Conservation (phyloP, 2,888 invertebrate species). For the Leucania comma region DNA sequence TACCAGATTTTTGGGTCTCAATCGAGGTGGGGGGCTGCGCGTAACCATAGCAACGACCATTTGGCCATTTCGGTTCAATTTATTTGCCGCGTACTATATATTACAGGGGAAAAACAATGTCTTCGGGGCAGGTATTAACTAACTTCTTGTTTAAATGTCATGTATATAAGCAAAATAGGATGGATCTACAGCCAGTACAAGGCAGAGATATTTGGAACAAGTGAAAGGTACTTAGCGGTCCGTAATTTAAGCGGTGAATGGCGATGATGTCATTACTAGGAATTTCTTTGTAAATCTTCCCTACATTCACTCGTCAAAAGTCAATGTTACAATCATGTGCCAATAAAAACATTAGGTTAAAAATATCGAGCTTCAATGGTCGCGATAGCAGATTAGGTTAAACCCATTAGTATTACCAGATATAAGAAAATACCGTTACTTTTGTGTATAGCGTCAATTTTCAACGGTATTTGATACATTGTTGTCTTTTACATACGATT, state of each 20-base stretch:
- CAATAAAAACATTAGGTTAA: slow-evolving; percentile 40
- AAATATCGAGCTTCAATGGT: slow-evolving; percentile 25
- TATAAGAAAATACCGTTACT: slow-evolving; percentile 51
- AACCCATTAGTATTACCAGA: slow-evolving; percentile 35
- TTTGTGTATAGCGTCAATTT: slow-evolving; percentile 49
- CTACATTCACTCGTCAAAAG: slow-evolving; percentile 31
- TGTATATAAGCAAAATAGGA: slow-evolving; percentile 1
- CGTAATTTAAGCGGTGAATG: slow-evolving; percentile 30
- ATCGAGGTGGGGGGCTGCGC: too few species aligned
- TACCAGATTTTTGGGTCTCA: too few species aligned
- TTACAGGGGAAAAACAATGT: neutral
- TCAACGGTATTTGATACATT: slow-evolving; percentile 41
- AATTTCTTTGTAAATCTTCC: slow-evolving; percentile 33
- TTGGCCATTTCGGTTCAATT: too few species aligned
- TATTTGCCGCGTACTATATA: too few species aligned
- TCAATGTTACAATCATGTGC: slow-evolving; percentile 27
- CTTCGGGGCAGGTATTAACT: neutral
- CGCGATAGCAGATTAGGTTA: slow-evolving; percentile 42
- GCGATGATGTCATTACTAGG: slow-evolving; percentile 29
- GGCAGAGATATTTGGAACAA: slow-evolving; percentile 27
- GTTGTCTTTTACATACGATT: slow-evolving; percentile 40
- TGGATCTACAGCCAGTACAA: slow-evolving; percentile 4
- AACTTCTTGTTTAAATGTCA: neutral
- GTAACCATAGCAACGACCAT: too few species aligned
- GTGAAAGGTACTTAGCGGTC: slow-evolving; percentile 43